Evolutionary conservation across 2,797 vertebrate genomes (phyloP), one percentile per base, ranked within the genome.

Genomic region (Myiothlypis chrysogaster): DNA sequence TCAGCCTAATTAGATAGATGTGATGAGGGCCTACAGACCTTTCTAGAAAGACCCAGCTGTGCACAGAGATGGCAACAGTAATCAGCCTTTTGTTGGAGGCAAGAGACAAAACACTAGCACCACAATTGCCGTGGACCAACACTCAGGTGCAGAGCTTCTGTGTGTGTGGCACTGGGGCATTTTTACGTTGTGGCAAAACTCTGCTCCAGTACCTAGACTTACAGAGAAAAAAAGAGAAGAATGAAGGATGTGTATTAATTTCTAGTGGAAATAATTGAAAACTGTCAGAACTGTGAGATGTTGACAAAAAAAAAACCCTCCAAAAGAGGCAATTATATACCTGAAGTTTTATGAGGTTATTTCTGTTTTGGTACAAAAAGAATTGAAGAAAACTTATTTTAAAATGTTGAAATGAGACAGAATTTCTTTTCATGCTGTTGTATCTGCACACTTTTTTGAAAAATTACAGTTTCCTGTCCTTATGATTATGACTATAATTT

Each of bases 401-500:
- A 44, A 82, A 90, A 52, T 35, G 37, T 49, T 87, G 47, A 94
- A 94, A 41, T 44, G 37, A 92, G 59, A 49, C 6, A 73, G 43
- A 59, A 66, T 86, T 90, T 90, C 25, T 93, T 91, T 65, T 78
- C 55, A 37, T 72, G 59, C 25, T 79, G 55, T 55, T 8, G 0
- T 76, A 88, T 57, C 88, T 53, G 24, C 68, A 49, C 2, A 15
- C 2, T 43, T 89, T 63, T 81, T 39, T 21, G 3, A 92, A 83
- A 89, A 95, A 92, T 78, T 86, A 78, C 22, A 47, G 66, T 57
- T 96, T 89, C 66, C 46, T 79, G 32, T n/a, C 57, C 27, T 92
- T 88, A 55, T 69, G 76, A 88, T 93, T 93, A 79, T 53, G 27
- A 71, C 84, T 93, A 16, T 46, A 82, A 90, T 93, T 92, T 87